phyloP scores from a whole-genome alignment of 1,140 invertebrate species.

The Zaprionus nigranus region DNA sequence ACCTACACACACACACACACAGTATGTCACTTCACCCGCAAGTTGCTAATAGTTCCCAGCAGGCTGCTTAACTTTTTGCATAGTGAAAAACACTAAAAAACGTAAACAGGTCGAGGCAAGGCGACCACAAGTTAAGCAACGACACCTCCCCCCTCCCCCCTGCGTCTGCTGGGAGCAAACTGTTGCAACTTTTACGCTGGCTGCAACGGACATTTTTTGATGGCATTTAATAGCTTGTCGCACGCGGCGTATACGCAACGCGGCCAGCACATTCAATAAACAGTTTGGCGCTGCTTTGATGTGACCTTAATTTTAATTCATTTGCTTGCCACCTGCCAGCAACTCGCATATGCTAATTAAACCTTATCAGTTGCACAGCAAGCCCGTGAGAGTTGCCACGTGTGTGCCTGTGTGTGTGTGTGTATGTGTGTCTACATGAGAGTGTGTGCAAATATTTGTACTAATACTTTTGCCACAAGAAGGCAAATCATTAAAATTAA shows the following conservation, averaged over 20 bases:
- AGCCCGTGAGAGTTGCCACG: not conserved
- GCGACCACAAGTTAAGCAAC: slow-evolving; percentile 29
- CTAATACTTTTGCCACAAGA: slow-evolving; percentile 69
- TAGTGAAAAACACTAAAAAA: slow-evolving; percentile 23
- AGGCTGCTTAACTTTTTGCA: slow-evolving; percentile 31
- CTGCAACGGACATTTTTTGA: not conserved
- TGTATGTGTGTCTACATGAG: not conserved
- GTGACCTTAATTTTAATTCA: slow-evolving; percentile 43
- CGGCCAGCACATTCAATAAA: slow-evolving; percentile 21
- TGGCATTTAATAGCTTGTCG: slow-evolving; percentile 14
- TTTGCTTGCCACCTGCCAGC: slow-evolving; percentile 22
- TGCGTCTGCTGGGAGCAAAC: slow-evolving; percentile 22
- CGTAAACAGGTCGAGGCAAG: slow-evolving; percentile 30
- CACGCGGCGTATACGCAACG: slow-evolving; percentile 52
- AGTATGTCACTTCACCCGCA: slow-evolving; percentile 16
- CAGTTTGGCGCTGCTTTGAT: slow-evolving; percentile 33
- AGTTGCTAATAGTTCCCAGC: slow-evolving; percentile 72
- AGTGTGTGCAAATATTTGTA: slow-evolving; percentile 66
- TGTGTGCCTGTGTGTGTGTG: not conserved
- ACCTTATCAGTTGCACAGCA: slow-evolving; percentile 56
- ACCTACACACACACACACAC: slow-evolving; percentile 10
- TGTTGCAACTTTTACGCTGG: slow-evolving; percentile 12
- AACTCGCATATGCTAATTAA: slow-evolving; percentile 55
- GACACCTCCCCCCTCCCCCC: not conserved
- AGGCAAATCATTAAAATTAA: slow-evolving; percentile 78